Base-by-base conservation (phyloP, 2,113 vertebrate species). In the Dasyornis broadbenti region DNA sequence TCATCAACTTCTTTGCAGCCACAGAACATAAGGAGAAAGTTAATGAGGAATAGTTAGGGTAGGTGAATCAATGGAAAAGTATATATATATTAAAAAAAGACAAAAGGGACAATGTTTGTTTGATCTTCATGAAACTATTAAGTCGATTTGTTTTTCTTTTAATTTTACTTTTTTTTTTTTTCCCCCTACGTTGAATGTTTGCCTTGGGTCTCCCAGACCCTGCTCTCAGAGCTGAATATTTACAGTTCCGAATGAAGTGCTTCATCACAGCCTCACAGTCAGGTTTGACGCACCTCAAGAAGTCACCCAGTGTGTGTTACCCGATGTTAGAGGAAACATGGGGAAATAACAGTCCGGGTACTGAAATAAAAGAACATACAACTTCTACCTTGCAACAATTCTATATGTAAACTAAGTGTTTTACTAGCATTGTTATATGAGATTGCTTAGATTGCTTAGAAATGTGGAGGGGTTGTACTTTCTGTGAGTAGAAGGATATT, bases 1-100 rank as follows among this genome's bases (percentile, higher is more conserved):
- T 98, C 92, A 94, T 88, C 94, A 97, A 90, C 92, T 89, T 96
- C 72, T 89, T 93, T 95, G 90, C 80, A 94, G 78, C 19, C 82
- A 73, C 65, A 92, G 83, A 88, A 95, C 65, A 82, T 94, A 86
- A 92, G 71, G 76, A 96, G 35, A 72, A 94, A 95, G 89, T 39
- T n/a, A 6, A 71, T 37, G 30, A 66, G 23, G 13, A 77, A 45
- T 44, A 89, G 37, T 65, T 63, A 59, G 19, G 27, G 65, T 80
- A 94, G 72, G 61, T 75, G 80, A 95, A 86, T 53, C 81, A 57
- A 49, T 94, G 75, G 77, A 85, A 69, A 93, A 72, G 17, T 66
- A 31, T 28, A 89, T 33, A 63, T 24, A 61, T 45, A 9, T 33
- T 26, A 63, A 80, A 37, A 57, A 39, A 53, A 79, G 19, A 66